Conservation (phyloP, 2,888 invertebrate species). For the Drosophila flavopinicola region DNA sequence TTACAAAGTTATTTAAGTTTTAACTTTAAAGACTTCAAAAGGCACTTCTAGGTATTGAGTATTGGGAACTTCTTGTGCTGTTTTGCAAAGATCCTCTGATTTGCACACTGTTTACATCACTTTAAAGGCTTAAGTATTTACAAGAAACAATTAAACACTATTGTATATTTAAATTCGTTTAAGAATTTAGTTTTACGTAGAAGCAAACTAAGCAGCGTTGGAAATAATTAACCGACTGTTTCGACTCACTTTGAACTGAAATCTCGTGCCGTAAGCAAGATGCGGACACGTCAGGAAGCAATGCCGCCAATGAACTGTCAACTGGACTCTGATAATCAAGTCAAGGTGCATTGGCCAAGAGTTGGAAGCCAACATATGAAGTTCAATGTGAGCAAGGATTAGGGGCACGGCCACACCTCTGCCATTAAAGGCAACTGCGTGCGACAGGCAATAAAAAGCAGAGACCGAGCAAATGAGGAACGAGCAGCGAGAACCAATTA, state of each 20-base stretch:
- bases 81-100: too few relatives aligned
- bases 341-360: constrained; percentile 49
- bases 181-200: too few relatives aligned
- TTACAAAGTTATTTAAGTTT: too few relatives aligned
- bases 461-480: constrained; percentile 11
- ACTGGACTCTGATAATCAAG: constrained; percentile 31
- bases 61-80: too few relatives aligned
- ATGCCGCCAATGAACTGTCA: constrained; percentile 62
- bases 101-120: too few relatives aligned
- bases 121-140: too few relatives aligned
- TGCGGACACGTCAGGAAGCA: constrained; percentile 56
- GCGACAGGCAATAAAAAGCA: constrained; percentile 65
- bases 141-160: too few relatives aligned
- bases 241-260: constrained; percentile 24
- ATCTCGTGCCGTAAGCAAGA: constrained; percentile 31
- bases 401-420: constrained; percentile 58
- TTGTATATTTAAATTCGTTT: too few relatives aligned
- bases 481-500: constrained; percentile 29
- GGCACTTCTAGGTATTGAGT: too few relatives aligned
- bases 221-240: too few relatives aligned
- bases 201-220: too few relatives aligned
- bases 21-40: too few relatives aligned
- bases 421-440: constrained; percentile 68
- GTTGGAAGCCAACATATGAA: constrained; percentile 58
- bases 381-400: constrained; percentile 55